Conservation (phyloP, 2,113 vertebrate species). For the Protobothrops flavoviridis region DNA sequence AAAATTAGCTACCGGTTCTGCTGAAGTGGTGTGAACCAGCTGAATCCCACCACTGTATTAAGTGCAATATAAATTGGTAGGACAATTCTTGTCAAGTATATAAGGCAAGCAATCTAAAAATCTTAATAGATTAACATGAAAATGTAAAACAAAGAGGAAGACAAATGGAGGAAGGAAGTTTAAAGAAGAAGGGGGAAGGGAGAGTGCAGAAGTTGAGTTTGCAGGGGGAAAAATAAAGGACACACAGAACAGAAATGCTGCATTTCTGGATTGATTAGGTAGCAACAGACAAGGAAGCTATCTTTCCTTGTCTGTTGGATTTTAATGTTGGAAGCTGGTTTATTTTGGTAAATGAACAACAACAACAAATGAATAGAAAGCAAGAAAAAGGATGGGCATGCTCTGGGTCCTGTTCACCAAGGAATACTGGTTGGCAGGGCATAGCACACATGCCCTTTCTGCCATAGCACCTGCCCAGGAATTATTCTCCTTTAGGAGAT, state of each 20-base stretch:
- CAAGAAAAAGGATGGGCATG: background rate
- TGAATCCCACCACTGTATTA: background rate
- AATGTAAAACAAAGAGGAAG: background rate
- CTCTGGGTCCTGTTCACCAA: background rate
- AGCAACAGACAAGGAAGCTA: background rate
- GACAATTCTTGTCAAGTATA: background rate
- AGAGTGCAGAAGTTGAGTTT: background rate
- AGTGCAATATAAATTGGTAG: background rate
- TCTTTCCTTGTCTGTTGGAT: background rate
- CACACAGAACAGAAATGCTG: background rate
- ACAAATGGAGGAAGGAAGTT: background rate
- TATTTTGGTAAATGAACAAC: background rate
- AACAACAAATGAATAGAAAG: background rate
- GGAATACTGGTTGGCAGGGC: background rate
- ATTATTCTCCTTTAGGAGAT: background rate
- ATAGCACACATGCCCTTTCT: background rate
- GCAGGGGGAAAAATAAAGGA: background rate
- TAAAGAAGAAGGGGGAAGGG: background rate
- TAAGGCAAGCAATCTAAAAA: background rate
- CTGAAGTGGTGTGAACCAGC: too few relatives aligned
- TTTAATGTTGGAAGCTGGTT: background rate
- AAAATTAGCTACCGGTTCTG: too few relatives aligned
- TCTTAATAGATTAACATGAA: background rate
- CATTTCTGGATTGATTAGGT: background rate
- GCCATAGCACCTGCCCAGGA: background rate